Conservation (phyloP, 1,140 invertebrate species). For the Brachionus rotundiformis region DNA sequence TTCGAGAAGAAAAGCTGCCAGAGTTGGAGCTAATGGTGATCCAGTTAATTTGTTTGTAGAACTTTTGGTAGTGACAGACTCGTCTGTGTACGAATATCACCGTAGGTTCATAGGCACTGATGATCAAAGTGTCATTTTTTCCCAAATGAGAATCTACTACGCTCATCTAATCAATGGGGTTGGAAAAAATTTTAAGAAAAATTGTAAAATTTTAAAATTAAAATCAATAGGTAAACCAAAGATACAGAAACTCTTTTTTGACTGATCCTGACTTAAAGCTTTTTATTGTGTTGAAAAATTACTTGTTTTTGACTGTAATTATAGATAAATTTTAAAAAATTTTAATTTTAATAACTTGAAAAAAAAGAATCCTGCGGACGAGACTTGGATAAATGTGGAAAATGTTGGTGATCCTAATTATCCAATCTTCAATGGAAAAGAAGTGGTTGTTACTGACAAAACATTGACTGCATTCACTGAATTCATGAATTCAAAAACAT, state of each 20-base stretch:
- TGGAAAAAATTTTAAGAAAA: no score
- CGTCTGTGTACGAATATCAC: not conserved
- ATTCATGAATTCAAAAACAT: conserved; percentile 13
- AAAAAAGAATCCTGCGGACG: not conserved
- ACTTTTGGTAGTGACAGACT: conserved; percentile 9
- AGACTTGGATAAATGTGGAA: not conserved
- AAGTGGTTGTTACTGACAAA: not conserved
- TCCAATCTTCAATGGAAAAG: not conserved
- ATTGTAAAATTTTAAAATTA: not conserved
- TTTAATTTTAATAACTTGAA: not conserved
- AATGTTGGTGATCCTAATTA: not conserved
- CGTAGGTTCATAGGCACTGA: not conserved
- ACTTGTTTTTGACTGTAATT: conserved; percentile 21
- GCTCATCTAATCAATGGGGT: conserved; percentile 24
- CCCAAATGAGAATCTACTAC: conserved; percentile 28
- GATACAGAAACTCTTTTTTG: not conserved
- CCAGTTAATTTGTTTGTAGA: not conserved
- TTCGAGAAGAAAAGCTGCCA: not conserved
- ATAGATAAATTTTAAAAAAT: not conserved
- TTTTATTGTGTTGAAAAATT: conserved; percentile 9
- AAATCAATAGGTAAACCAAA: not conserved
- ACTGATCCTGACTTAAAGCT: not conserved
- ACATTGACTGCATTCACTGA: not conserved
- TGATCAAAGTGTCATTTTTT: not conserved
- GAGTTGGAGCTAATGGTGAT: not conserved